A percentile compares a stretch with the other conserved stretches of the same genome.
Evolutionary conservation across 1,140 invertebrate genomes (phyloP).

Genomic region (Drosophila ficusphila): DNA sequence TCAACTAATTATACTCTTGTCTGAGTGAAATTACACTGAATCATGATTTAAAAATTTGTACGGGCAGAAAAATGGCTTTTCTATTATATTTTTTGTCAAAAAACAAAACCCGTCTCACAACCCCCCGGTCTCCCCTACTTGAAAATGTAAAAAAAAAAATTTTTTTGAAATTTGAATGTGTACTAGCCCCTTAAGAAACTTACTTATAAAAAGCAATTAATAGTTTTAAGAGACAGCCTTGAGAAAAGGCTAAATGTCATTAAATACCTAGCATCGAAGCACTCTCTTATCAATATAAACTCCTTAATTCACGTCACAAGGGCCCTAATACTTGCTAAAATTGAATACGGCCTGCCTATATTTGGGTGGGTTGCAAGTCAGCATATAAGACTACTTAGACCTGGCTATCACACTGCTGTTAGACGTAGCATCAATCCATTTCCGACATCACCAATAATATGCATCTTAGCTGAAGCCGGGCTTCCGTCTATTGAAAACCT

Average conservation of each 20-base stretch:
- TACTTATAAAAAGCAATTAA: background rate
- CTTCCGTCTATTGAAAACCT: background rate
- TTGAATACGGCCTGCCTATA: slow-evolving; percentile 8
- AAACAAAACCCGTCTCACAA: no score
- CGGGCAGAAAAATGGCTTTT: no score
- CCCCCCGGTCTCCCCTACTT: no score
- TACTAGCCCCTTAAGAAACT: background rate
- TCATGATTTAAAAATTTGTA: no score
- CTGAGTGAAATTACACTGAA: no score
- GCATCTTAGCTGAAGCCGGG: background rate
- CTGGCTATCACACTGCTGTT: slow-evolving; percentile 2
- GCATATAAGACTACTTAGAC: slow-evolving; percentile 4
- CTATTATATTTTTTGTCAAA: no score
- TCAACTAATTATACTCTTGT: no score
- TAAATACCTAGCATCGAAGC: background rate
- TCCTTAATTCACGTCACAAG: slow-evolving; percentile 5
- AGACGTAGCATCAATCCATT: slow-evolving; percentile 5
- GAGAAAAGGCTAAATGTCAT: background rate
- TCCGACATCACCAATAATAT: background rate
- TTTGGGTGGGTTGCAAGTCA: slow-evolving; percentile 3
- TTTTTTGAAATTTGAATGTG: no score
- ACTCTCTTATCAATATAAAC: slow-evolving; percentile 8
- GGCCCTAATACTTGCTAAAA: slow-evolving; percentile 11
- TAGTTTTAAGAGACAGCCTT: background rate
- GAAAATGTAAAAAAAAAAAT: no score